These are phyloP conservation scores for Microtus oregoni DNA, from an alignment of 2,113 vertebrate species.

Conservation along the genomic window DNA sequence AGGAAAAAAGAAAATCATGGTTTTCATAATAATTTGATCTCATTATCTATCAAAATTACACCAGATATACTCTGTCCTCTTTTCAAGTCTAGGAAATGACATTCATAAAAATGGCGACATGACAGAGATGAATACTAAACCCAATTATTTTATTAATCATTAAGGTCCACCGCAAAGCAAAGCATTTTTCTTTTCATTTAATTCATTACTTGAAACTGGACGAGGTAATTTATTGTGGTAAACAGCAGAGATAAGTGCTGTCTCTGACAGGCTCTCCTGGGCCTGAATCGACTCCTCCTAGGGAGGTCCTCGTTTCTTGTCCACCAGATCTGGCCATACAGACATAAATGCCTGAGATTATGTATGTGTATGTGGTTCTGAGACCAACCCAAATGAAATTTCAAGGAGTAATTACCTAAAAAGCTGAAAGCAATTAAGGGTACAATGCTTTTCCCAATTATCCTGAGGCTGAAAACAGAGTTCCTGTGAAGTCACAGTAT, in stretches of 20 bases:
- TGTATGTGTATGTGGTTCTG: background rate
- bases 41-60: background rate
- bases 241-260: background rate
- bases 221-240: background rate
- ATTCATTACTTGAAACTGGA: background rate
- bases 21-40: background rate
- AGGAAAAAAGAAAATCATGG: conserved; percentile 20
- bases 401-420: background rate
- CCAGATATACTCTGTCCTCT: background rate
- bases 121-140: background rate
- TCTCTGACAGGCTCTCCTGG: background rate
- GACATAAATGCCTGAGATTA: background rate
- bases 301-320: too few species aligned
- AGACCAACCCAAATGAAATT: background rate
- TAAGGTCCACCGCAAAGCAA: background rate
- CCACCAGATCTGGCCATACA: background rate
- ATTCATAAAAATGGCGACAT: background rate
- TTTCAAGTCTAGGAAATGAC: background rate
- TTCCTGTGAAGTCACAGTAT: conserved; percentile 23
- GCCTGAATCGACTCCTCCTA: background rate
- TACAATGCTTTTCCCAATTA: background rate
- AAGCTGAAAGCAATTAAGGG: background rate
- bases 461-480: background rate
- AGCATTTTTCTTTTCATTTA: background rate
- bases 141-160: background rate